Conservation (phyloP, 2,113 vertebrate species). For the Henicopernis longicauda region DNA sequence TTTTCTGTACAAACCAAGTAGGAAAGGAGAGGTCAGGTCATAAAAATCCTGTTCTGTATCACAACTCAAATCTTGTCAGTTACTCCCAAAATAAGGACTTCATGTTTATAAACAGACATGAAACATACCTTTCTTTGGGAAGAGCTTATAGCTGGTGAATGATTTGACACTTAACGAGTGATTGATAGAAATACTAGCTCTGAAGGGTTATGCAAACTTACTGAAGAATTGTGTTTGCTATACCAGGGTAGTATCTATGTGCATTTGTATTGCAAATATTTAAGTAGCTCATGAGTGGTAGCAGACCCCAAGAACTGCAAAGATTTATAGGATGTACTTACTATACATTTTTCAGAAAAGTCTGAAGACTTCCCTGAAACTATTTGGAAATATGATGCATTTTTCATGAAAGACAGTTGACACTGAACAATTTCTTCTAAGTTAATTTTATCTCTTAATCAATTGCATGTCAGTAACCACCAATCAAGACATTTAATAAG, state of each 20-base stretch:
- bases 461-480: neutral
- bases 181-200: neutral
- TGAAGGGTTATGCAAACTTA: neutral
- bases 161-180: constrained; percentile 14
- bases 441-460: constrained; percentile 34
- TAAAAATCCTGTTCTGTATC: constrained; percentile 11
- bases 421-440: neutral
- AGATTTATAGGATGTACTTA: neutral
- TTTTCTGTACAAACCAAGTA: constrained; percentile 18
- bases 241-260: neutral
- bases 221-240: neutral
- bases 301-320: neutral
- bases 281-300: neutral
- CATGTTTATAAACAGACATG: constrained; percentile 18
- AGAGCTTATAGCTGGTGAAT: constrained; percentile 1
- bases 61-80: constrained; percentile 33
- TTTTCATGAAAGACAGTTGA: neutral
- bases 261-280: neutral
- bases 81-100: neutral
- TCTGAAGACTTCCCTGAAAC: neutral
- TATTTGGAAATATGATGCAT: neutral
- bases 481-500: neutral
- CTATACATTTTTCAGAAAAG: neutral
- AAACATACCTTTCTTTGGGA: constrained; percentile 31
- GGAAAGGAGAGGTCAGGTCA: constrained; percentile 44